Conservation (phyloP, 37 sponge, comb jelly and placozoan genomes). For the Crambe crambe region DNA sequence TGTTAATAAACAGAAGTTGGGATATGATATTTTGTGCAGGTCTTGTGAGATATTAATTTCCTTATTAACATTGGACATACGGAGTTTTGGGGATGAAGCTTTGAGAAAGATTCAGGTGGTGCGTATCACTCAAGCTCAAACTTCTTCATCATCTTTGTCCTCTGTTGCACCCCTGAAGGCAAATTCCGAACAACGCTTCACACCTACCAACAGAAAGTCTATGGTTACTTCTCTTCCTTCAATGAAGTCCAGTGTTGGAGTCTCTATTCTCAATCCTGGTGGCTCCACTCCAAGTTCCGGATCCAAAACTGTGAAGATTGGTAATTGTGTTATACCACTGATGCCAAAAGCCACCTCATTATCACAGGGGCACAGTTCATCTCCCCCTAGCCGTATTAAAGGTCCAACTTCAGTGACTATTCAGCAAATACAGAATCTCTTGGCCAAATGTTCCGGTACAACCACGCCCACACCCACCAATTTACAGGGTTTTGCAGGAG, state of each 20-base stretch:
- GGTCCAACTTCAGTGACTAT: background rate
- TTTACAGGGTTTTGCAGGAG: background rate
- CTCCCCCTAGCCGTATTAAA: background rate
- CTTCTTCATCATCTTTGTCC: background rate
- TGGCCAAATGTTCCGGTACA: background rate
- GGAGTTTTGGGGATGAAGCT: slow-evolving; percentile 8
- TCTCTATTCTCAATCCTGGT: background rate
- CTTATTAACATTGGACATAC: background rate
- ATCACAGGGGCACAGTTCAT: background rate
- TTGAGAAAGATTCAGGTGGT: background rate
- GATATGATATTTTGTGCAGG: background rate
- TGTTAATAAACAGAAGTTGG: background rate
- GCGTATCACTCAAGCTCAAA: background rate
- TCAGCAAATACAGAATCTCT: slow-evolving; percentile 3
- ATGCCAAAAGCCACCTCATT: background rate
- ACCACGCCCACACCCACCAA: background rate
- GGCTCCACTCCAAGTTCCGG: background rate
- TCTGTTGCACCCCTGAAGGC: background rate
- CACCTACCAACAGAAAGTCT: background rate
- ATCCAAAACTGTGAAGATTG: slow-evolving; percentile 10
- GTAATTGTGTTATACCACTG: slow-evolving; percentile 5
- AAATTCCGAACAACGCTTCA: background rate
- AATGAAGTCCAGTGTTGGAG: background rate
- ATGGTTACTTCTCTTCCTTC: background rate
- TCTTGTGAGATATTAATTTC: slow-evolving; percentile 2